Percentiles rank a stretch among this genome's conserved stretches.
Conservation (phyloP, 2,113 vertebrate genomes). For the Clinocottus analis region DNA sequence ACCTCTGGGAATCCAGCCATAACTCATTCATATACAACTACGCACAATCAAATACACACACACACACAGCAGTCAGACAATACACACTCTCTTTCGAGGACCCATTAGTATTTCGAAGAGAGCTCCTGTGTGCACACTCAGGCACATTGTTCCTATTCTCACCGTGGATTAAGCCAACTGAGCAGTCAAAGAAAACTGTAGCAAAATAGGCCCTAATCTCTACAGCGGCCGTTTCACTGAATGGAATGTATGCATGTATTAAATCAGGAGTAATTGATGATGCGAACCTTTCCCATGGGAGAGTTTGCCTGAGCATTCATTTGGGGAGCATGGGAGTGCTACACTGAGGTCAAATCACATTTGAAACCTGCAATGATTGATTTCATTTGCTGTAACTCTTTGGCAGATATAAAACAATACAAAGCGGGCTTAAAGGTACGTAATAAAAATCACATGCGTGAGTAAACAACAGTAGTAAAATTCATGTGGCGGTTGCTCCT, state of each 20-base stretch:
- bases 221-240: conserved; percentile 22
- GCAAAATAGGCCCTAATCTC: conserved; percentile 60
- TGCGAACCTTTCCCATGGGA: conserved; percentile 56
- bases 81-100: conserved; percentile 39
- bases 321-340: conserved; percentile 12
- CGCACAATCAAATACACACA: conserved; percentile 35
- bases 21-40: conserved; percentile 54
- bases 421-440: not conserved
- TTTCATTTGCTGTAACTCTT: not conserved
- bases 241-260: conserved; percentile 43
- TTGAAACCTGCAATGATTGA: not conserved
- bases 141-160: conserved; percentile 60
- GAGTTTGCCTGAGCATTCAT: not conserved
- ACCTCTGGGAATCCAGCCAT: conserved; percentile 64
- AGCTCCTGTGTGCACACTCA: conserved; percentile 50
- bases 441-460: not conserved
- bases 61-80: conserved; percentile 26
- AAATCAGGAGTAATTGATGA: conserved; percentile 55
- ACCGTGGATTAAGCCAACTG: conserved; percentile 59
- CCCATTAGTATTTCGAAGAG: conserved; percentile 70
- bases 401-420: not conserved
- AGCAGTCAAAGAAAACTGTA: conserved; percentile 56
- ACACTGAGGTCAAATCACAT: conserved; percentile 4
- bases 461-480: not conserved
- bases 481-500: conserved; percentile 8